phyloP scores from a whole-genome alignment of 2,888 invertebrate genomes.

The Eupithecia tripunctaria region DNA sequence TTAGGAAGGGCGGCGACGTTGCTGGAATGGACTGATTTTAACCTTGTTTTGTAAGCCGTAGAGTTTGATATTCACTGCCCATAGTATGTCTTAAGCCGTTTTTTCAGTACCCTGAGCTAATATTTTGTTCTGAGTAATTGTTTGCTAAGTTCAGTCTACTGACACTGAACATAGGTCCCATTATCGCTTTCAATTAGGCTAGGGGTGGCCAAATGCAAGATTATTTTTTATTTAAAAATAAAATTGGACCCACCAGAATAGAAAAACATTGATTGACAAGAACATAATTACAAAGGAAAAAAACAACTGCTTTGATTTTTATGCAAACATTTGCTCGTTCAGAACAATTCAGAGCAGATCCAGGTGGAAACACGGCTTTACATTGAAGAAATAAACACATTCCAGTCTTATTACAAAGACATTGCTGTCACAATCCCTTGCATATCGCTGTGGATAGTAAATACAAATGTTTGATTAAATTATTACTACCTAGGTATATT shows the following conservation, averaged over 20 bases:
- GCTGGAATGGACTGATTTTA: slow-evolving; percentile 84
- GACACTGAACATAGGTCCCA: neutral
- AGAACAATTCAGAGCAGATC: neutral
- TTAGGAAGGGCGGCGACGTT: slow-evolving; percentile 92
- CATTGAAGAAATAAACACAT: neutral
- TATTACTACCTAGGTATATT: neutral
- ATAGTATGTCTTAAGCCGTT: neutral
- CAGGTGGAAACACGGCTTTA: neutral
- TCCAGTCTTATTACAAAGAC: neutral
- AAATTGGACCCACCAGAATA: too few relatives aligned
- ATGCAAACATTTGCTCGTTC: neutral
- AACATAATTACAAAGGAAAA: too few relatives aligned
- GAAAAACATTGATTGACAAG: too few relatives aligned
- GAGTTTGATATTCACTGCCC: slow-evolving; percentile 12
- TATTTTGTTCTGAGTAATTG: neutral
- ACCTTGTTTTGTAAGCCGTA: neutral
- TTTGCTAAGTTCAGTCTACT: neutral
- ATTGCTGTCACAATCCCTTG: neutral
- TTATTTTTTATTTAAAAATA: too few relatives aligned
- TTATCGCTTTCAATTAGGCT: neutral
- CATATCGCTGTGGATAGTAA: neutral
- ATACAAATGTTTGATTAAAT: neutral
- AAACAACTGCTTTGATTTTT: too few relatives aligned
- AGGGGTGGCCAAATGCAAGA: neutral
- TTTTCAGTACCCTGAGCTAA: neutral